Evolutionary conservation across 2,888 invertebrate genomes (phyloP), one percentile per base, ranked within the genome.

Genomic region (Sisyra nigra): DNA sequence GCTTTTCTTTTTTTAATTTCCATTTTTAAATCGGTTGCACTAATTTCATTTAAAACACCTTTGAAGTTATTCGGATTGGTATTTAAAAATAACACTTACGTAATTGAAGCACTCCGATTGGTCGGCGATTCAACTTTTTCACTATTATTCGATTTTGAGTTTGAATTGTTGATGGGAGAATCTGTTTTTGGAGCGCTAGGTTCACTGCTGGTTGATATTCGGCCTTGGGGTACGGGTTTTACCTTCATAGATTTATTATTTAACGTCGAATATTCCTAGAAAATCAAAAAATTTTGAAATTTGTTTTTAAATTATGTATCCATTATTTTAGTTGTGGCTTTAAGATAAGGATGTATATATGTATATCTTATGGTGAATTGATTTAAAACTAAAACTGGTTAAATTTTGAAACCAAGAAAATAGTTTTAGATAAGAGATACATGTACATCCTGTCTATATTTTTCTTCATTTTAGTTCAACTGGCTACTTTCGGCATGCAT

Each of bases 21-120:
- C n/a, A 3, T 38, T n/a, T 38, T 15, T n/a, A 17, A 18, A 17
- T 18, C 14, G n/a, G 4, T 38, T 17, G 17, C 13, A 10, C 19
- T 29, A 10, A 37, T 24, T 24, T 7, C 24, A 24, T 24, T 24
- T 24, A 24, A n/a, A n/a, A n/a, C n/a, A n/a, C n/a, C n/a, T n/a
- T n/a, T n/a, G n/a, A n/a, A n/a, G n/a, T n/a, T n/a, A n/a, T n/a
- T n/a, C n/a, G n/a, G n/a, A n/a, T n/a, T n/a, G n/a, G n/a, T n/a
- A n/a, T n/a, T n/a, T n/a, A n/a, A 2, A 37, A 6, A 3, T 15
- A 48, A 50, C 18, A 67, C 72, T 71, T 62, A 78, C 78, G 76
- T 76, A 52, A 76, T 71, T 48, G 72, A 68, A 33, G 75, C 67
- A 52, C 66, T 69, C 56, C 74, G 68, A 58, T 71, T 74, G 44